These are phyloP conservation scores for Oreochromis spilurus DNA, from an alignment of 2,113 vertebrate genomes.

Conservation along the genomic window DNA sequence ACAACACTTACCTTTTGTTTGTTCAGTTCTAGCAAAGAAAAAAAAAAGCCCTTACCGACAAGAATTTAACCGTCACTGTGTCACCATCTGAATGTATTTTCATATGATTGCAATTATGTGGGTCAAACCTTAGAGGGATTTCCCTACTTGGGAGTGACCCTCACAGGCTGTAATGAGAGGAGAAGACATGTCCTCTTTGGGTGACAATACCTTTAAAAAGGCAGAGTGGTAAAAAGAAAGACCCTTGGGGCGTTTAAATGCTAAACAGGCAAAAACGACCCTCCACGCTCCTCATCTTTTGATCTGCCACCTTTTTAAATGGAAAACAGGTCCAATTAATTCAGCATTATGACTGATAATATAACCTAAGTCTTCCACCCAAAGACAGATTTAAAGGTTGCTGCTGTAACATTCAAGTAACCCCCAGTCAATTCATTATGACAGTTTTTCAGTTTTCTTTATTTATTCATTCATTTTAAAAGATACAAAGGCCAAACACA, in stretches of 20 bases:
- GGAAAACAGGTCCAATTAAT: constrained; percentile 54
- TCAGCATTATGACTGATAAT: not conserved
- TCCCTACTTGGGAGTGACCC: constrained; percentile 22
- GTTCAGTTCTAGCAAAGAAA: not conserved
- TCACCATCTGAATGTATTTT: not conserved
- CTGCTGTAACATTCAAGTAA: not conserved
- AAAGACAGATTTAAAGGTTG: not conserved
- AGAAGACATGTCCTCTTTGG: not conserved
- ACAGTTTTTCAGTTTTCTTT: constrained; percentile 12
- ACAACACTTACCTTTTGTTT: not conserved
- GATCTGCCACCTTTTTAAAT: constrained; percentile 63
- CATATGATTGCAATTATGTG: not conserved
- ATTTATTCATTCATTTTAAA: constrained; percentile 41
- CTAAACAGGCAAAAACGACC: constrained; percentile 56
- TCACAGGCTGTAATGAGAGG: constrained; percentile 19
- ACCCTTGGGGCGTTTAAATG: constrained; percentile 46
- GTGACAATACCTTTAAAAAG: constrained; percentile 30
- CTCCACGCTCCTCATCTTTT: constrained; percentile 30
- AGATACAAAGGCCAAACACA: constrained; percentile 54
- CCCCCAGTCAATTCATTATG: not conserved
- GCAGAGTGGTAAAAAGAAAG: not conserved
- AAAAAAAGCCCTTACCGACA: not conserved
- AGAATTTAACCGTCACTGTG: not conserved
- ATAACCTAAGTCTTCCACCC: not conserved
- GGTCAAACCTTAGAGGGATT: not conserved